Evolutionary conservation across 2,113 vertebrate species (phyloP), one percentile per base, ranked within the genome.

Genomic region (Passer montanus): DNA sequence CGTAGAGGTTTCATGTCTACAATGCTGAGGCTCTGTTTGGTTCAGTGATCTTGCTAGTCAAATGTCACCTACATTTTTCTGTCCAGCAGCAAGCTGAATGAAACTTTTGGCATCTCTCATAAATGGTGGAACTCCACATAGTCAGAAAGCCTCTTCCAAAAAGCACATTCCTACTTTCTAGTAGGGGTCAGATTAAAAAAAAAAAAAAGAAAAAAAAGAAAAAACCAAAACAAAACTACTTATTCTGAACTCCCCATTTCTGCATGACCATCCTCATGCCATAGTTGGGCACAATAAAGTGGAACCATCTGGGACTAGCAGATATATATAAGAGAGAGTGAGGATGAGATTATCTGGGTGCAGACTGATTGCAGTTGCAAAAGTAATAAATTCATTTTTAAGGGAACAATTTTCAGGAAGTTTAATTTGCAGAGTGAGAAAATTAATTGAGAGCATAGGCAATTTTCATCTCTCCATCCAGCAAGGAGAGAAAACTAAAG

Each of bases 391-490:
- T 75, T 72, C 16, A 41, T 78, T 91, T 94, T 78, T 75, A 79
- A 91, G 62, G 37, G 84, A 95, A 79, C 41, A 87, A 59, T 91
- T 93, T 94, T 93, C 70, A 82, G 81, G 84, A 93, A 93, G 74
- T 73, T 95, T 93, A 86, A 93, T 97, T 92, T 93, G 27, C 43
- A 59, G 76, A 59, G 39, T 74, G 55, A 81, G 83, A 89, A 89
- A 74, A 94, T 95, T 88, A 94, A 89, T 77, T 90, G 92, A 80
- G 39, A 77, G 33, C 76, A 81, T 70, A 47, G 52, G 27, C 78
- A 90, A 77, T 93, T 93, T 94, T 81, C 86, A 78, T 93, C 64
- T 83, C 84, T 94, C 64, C 19, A 84, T 80, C 72, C 90, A 94
- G 26, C 59, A 74, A 77, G 46, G 59, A 69, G 18, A 83, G 33